Percentiles rank a stretch among this genome's conserved stretches.
Conservation (phyloP, 2,113 vertebrate genomes). For the Pituophis catenifer region DNA sequence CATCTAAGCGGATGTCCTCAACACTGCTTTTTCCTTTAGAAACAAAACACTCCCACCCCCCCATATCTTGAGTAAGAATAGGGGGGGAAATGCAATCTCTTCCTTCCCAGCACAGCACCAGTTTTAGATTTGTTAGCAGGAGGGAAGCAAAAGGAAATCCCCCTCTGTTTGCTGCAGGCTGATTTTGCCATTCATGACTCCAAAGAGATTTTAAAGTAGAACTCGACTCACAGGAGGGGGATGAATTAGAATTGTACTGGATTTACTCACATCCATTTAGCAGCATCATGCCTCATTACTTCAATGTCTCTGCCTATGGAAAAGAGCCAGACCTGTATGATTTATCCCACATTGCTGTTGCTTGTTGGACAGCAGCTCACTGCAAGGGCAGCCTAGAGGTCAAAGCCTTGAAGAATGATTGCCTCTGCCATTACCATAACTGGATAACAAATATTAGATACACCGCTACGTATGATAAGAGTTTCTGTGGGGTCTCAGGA, state of each 20-base stretch:
- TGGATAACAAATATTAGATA: conserved; percentile 53
- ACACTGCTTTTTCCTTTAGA: neutral
- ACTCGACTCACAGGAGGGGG: too few species aligned
- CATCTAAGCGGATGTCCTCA: neutral
- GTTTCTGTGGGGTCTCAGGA: conserved; percentile 32
- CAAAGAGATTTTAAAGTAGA: neutral
- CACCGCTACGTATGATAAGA: conserved; percentile 57
- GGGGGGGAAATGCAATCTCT: neutral
- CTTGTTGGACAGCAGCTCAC: conserved; percentile 57
- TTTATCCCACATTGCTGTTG: conserved; percentile 55
- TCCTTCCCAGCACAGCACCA: too few species aligned
- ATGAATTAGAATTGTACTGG: conserved; percentile 14
- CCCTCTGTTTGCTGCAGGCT: neutral
- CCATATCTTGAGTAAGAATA: neutral
- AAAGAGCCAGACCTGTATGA: conserved; percentile 36
- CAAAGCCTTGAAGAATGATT: conserved; percentile 46
- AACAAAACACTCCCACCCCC: neutral
- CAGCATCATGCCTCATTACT: conserved; percentile 44
- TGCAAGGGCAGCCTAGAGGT: conserved; percentile 56
- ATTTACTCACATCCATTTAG: conserved; percentile 43
- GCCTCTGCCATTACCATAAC: conserved; percentile 14
- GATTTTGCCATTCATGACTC: neutral
- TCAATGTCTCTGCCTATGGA: conserved; percentile 44
- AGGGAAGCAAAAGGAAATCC: conserved; percentile 26
- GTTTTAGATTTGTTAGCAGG: neutral